Percentiles rank a stretch among this genome's conserved stretches.
Conservation (phyloP, 1,140 invertebrate species). For the Sminthurinus signatus region DNA sequence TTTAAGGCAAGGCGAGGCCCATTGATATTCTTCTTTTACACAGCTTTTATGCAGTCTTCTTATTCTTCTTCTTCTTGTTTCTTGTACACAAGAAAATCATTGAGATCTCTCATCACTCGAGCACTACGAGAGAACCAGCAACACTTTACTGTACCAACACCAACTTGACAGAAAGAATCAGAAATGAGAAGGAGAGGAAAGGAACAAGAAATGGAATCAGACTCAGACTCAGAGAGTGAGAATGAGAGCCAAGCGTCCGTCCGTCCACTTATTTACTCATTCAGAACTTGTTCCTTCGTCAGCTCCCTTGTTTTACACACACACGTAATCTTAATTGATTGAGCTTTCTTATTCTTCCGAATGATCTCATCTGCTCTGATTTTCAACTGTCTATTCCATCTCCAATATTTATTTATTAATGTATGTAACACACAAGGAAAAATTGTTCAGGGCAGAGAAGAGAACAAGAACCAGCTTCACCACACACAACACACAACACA, state of each 20-base stretch:
- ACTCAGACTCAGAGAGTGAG: no score
- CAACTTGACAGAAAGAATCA: no score
- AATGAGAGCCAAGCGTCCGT: no score
- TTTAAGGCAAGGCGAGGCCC: neutral
- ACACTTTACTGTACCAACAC: no score
- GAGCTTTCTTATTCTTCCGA: conserved; percentile 13
- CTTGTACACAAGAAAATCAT: neutral
- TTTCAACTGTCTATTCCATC: neutral
- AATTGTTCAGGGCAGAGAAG: neutral
- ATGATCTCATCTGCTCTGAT: neutral
- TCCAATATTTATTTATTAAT: no score
- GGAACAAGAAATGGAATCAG: no score
- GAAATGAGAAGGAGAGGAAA: no score
- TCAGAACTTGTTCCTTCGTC: neutral
- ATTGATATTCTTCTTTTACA: conserved; percentile 6
- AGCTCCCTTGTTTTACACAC: conserved; percentile 6
- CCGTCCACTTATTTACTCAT: conserved; percentile 8
- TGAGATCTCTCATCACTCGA: no score
- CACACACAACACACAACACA: neutral
- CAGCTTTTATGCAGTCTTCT: no score
- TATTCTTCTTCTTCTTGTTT: neutral
- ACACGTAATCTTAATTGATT: conserved; percentile 17
- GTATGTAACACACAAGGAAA: neutral
- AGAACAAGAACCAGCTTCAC: neutral
- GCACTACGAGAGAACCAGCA: no score